A percentile compares a stretch with the other conserved stretches of the same genome.
These are phyloP conservation scores for Geotrypetes seraphini DNA, from an alignment of 2,797 vertebrate genomes.

Conservation along the genomic window DNA sequence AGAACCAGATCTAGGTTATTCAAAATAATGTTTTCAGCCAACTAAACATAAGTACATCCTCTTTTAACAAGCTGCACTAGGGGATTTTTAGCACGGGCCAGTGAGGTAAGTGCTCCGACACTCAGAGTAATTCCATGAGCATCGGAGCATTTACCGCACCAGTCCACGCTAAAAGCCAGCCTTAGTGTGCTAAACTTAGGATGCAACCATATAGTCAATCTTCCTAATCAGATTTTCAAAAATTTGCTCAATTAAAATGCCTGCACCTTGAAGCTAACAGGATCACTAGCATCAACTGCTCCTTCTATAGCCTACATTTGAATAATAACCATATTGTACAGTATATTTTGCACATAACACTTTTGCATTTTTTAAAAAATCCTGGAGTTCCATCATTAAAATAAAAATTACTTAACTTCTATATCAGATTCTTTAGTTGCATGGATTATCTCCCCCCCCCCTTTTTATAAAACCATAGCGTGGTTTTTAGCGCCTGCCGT, in stretches of 20 bases:
- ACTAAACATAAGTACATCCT: conserved; percentile 34
- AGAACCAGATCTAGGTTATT: conserved; percentile 44
- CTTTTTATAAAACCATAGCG: too few relatives aligned
- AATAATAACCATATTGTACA: conserved; percentile 43
- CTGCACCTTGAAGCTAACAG: conserved; percentile 44
- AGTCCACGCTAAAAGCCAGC: too few relatives aligned
- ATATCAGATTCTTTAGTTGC: conserved; percentile 6
- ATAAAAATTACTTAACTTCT: too few relatives aligned
- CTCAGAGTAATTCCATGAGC: too few relatives aligned
- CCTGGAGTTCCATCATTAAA: conserved; percentile 35
- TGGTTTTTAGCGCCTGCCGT: too few relatives aligned
- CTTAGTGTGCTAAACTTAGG: conserved; percentile 41
- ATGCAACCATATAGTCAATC: conserved; percentile 37
- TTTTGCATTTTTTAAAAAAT: conserved; percentile 19
- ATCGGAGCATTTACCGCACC: too few relatives aligned
- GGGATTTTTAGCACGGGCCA: too few relatives aligned
- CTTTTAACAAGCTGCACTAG: too few relatives aligned
- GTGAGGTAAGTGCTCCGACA: too few relatives aligned
- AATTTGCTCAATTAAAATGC: conserved; percentile 32
- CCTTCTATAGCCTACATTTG: conserved; percentile 30
- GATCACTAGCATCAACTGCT: conserved; percentile 26
- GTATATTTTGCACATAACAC: too few relatives aligned
- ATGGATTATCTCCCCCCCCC: conserved; percentile 24
- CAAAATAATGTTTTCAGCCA: conserved; percentile 32
- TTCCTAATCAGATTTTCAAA: conserved; percentile 45